Conservation (phyloP, 2,113 vertebrate genomes). For the Rhizomys pruinosus region DNA sequence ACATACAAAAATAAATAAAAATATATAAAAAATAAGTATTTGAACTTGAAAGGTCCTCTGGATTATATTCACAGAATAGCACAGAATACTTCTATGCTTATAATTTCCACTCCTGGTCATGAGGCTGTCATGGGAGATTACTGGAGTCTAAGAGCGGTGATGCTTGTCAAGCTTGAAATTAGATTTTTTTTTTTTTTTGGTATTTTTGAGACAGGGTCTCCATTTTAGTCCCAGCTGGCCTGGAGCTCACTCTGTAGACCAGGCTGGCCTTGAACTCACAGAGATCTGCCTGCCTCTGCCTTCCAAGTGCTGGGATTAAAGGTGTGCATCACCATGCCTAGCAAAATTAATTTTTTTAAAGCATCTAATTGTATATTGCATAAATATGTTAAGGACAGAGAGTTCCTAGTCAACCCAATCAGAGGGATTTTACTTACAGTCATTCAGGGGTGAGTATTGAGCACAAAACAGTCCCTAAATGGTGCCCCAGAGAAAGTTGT, state of each 20-base stretch:
- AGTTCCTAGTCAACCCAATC: neutral
- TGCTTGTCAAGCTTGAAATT: neutral
- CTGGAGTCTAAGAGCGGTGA: neutral
- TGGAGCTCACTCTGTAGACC: too few relatives aligned
- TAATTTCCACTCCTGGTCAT: neutral
- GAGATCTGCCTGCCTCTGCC: too few relatives aligned
- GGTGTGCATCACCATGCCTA: too few relatives aligned
- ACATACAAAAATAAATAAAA: too few relatives aligned
- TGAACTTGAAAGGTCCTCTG: neutral
- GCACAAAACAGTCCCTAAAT: neutral
- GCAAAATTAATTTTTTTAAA: too few relatives aligned
- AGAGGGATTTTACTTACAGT: neutral
- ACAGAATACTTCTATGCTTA: neutral
- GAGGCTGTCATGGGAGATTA: neutral
- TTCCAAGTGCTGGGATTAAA: too few relatives aligned
- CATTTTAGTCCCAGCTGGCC: too few relatives aligned
- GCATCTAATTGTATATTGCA: neutral
- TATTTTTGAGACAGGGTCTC: too few relatives aligned
- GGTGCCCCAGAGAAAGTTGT: neutral
- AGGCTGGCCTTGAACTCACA: too few relatives aligned
- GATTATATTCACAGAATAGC: neutral
- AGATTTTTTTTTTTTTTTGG: neutral
- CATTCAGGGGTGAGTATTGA: neutral
- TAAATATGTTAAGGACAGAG: neutral
- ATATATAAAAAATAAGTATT: too few relatives aligned